phyloP scores from a whole-genome alignment of 1,140 invertebrate species.

The Pseudomyrmex pallidus region DNA sequence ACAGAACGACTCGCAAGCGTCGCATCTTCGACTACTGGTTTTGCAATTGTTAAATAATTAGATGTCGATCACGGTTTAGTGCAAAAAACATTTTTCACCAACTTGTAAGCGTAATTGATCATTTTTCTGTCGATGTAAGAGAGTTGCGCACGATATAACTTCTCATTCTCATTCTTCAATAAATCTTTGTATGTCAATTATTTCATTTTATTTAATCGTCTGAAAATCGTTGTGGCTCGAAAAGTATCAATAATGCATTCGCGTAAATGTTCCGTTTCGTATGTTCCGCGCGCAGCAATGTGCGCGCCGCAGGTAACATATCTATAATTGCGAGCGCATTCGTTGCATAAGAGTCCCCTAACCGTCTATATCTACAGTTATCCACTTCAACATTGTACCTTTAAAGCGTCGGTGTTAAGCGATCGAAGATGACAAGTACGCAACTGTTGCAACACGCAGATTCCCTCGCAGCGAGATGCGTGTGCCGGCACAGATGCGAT shows the following conservation, averaged over 20 bases:
- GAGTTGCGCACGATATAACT: background rate
- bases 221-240: background rate
- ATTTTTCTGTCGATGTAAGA: no score
- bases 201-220: background rate
- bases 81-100: no score
- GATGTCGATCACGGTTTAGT: no score
- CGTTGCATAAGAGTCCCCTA: conserved; percentile 22
- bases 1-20: no score
- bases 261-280: conserved; percentile 7
- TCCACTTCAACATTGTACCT: conserved; percentile 34
- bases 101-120: no score
- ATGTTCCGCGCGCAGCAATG: background rate
- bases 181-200: background rate
- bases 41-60: no score
- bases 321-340: background rate
- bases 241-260: background rate
- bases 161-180: background rate
- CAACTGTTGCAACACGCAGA: background rate
- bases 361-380: conserved; percentile 16
- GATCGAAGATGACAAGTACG: conserved; percentile 36
- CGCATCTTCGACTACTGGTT: no score
- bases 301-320: background rate
- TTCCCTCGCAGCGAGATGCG: conserved; percentile 15
- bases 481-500: conserved; percentile 23
- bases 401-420: conserved; percentile 10